Base-by-base conservation (phyloP, 2,888 invertebrate genomes). In the Biston stratarius region DNA sequence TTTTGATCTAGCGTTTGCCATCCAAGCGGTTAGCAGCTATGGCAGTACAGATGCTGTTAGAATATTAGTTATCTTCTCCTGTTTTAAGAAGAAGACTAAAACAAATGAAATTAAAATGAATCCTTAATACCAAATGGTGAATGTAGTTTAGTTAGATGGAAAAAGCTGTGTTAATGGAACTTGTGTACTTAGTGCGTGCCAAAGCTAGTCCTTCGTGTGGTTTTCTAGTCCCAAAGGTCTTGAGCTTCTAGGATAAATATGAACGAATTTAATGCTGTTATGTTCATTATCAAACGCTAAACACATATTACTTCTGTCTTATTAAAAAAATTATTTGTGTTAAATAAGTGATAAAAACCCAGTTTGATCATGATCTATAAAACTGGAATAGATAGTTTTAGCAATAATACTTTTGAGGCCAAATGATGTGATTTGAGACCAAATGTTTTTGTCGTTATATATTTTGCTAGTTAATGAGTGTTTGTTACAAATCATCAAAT, bases 221-320 rank as follows among this genome's bases (percentile, higher is more conserved):
- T 77, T 78, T 61, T 70, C 66, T 75, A 62, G 70, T 74, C 65
- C 61, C 74, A 72, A 57, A 72, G 60, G 83, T 84, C 84, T 88
- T 89, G 91, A 92, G 92, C 92, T 93, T 92, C 78, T 91, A 91
- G 91, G 82, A 78, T 89, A 79, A 89, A 89, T 79, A 77, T 83
- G 74, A 80, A 86, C 82, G 87, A 88, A 87, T 85, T 86, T 83
- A 85, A 81, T 66, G 71, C 63, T 69, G 66, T 61, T 65, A 73
- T 33, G 49, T 63, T 63, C 38, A 44, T 11, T 65, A n/a, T 53
- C 58, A 59, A 67, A 48, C 53, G 45, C 55, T 47, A 56, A 56
- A 56, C 3, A 45, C 52, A 2, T 15, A 42, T 11, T 52, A 24
- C 1, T 24, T 24, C 24, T 24, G 24, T 24, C 24, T 24, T 3